Conservation (phyloP, 1,140 invertebrate species). For the Scaptomyza pallida region DNA sequence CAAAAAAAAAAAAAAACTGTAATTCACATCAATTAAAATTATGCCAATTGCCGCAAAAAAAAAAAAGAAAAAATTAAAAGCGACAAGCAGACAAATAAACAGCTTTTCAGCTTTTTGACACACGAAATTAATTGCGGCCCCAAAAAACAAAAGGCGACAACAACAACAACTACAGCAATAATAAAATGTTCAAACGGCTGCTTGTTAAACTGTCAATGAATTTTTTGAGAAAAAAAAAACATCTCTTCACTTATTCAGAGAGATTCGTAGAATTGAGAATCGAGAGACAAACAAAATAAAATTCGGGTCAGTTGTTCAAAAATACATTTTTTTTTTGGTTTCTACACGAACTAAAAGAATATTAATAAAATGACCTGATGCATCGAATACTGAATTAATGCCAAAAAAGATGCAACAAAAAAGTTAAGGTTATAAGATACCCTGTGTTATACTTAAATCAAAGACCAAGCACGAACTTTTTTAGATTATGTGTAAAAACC, state of each 20-base stretch:
- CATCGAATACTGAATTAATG: neutral
- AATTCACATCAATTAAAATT: slow-evolving; percentile 46
- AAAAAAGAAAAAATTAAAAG: neutral
- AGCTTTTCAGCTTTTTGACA: slow-evolving; percentile 22
- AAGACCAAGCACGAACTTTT: no score
- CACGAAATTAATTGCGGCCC: slow-evolving; percentile 31
- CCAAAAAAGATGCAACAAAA: neutral
- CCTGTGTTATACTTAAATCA: no score
- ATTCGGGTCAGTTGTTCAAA: slow-evolving; percentile 47
- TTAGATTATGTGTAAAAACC: no score
- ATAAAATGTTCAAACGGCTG: slow-evolving; percentile 5
- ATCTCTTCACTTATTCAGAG: slow-evolving; percentile 1
- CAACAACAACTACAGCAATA: neutral
- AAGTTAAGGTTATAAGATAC: neutral
- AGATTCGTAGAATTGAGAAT: slow-evolving; percentile 11
- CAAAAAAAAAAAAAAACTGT: slow-evolving; percentile 5
- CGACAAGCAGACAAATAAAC: slow-evolving; percentile 2
- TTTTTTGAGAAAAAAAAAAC: neutral
- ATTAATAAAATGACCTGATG: slow-evolving; percentile 4
- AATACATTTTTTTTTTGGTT: slow-evolving; percentile 41
- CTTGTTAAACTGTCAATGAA: slow-evolving; percentile 36
- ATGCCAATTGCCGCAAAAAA: slow-evolving; percentile 33
- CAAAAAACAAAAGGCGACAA: slow-evolving; percentile 23
- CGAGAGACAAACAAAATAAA: slow-evolving; percentile 17
- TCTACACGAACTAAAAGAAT: slow-evolving; percentile 3